phyloP scores from a whole-genome alignment of 2,888 invertebrate species.

The Hirtodrosophila histrioides region DNA sequence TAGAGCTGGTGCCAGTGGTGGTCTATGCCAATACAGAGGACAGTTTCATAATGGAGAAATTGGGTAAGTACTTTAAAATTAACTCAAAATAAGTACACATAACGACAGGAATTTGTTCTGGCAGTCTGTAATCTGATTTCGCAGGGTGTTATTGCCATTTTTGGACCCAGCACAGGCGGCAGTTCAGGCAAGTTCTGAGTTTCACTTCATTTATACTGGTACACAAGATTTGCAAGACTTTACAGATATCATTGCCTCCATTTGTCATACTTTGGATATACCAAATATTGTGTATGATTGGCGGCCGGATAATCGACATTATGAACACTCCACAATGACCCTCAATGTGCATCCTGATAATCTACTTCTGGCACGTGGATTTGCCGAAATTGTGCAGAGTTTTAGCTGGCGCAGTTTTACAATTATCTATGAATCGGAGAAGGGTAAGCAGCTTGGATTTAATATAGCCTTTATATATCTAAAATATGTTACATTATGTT shows the following conservation, averaged over 20 bases:
- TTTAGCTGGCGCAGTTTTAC: conserved; percentile 93
- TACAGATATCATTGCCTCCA: conserved; percentile 84
- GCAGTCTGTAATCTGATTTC: conserved; percentile 88
- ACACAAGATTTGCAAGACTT: too few species aligned
- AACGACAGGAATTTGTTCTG: background rate
- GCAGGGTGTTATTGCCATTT: conserved; percentile 89
- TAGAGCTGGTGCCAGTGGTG: conserved; percentile 80
- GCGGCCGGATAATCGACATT: conserved; percentile 84
- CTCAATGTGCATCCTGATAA: conserved; percentile 90
- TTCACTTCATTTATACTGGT: background rate
- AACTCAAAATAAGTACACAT: background rate
- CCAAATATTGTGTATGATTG: conserved; percentile 88
- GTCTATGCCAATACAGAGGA: conserved; percentile 80
- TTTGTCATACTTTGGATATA: conserved; percentile 87
- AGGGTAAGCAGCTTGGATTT: conserved; percentile 85
- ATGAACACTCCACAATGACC: conserved; percentile 85
- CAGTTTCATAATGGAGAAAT: conserved; percentile 83
- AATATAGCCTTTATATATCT: fast-evolving
- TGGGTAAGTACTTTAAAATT: conserved; percentile 61
- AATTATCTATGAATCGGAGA: conserved; percentile 92
- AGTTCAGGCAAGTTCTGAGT: conserved; percentile 84
- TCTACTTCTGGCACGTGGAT: conserved; percentile 88
- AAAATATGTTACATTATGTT: too few species aligned
- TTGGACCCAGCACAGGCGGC: conserved; percentile 86
- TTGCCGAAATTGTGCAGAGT: conserved; percentile 89